phyloP scores from a whole-genome alignment of 2,113 vertebrate genomes.

The Syngnathus floridae region DNA sequence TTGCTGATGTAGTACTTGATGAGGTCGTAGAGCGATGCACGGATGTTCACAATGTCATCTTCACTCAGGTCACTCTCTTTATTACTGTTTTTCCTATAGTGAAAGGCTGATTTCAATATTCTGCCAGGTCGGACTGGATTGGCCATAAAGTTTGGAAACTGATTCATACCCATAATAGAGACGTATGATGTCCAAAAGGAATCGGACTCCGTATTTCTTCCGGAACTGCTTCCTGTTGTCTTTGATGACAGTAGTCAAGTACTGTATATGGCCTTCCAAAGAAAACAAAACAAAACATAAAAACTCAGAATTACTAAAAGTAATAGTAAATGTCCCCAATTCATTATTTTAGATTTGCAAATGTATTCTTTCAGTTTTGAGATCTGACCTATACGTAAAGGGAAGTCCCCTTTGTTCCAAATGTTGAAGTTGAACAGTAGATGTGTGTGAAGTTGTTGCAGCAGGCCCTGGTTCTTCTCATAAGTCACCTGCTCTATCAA shows the following conservation, averaged over 20 bases:
- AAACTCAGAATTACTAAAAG: background rate
- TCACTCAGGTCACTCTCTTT: conserved; percentile 77
- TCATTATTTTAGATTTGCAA: background rate
- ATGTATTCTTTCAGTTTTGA: background rate
- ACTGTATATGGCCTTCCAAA: conserved; percentile 88
- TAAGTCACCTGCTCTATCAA: conserved; percentile 87
- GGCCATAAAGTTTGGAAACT: conserved; percentile 7
- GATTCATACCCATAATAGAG: conserved; percentile 87
- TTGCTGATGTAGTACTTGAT: conserved; percentile 96
- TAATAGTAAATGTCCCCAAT: background rate
- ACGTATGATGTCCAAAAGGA: conserved; percentile 86
- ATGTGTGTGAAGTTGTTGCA: conserved; percentile 89
- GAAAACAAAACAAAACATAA: conserved; percentile 4
- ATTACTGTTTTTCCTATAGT: conserved; percentile 49
- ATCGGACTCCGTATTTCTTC: conserved; percentile 92
- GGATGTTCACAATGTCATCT: conserved; percentile 85
- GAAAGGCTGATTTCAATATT: background rate
- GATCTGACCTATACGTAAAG: conserved; percentile 85
- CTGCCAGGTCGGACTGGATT: background rate
- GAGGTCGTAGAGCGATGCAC: conserved; percentile 83
- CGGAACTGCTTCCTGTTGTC: conserved; percentile 93
- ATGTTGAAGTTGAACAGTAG: conserved; percentile 93
- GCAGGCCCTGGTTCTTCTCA: conserved; percentile 84
- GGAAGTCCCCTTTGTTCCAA: conserved; percentile 97
- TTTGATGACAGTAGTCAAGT: conserved; percentile 94